Percentiles rank a stretch among this genome's conserved stretches.
These are phyloP conservation scores for Rhagophthalmus giganteus DNA, from an alignment of 2,888 invertebrate genomes.

Conservation along the genomic window DNA sequence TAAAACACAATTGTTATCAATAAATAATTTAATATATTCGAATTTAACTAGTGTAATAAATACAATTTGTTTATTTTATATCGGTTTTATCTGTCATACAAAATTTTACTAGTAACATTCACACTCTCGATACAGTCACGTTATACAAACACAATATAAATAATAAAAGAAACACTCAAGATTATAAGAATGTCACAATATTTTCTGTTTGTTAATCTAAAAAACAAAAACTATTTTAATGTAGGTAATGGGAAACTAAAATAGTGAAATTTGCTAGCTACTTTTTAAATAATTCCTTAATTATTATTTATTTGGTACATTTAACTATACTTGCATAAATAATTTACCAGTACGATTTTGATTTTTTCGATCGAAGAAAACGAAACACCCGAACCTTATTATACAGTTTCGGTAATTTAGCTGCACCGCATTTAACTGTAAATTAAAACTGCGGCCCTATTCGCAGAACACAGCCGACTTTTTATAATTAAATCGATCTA, in stretches of 20 bases:
- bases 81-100: constrained; percentile 25
- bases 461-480: neutral
- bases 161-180: constrained; percentile 44
- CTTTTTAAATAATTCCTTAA: neutral
- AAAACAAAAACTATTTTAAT: constrained; percentile 6
- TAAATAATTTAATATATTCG: constrained; percentile 50
- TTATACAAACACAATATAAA: constrained; percentile 42
- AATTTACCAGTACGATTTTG: too few species aligned
- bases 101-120: constrained; percentile 33
- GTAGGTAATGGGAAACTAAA: constrained; percentile 2
- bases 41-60: constrained; percentile 51
- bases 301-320: too few species aligned
- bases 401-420: neutral
- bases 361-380: too few species aligned
- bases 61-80: constrained; percentile 43
- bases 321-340: too few species aligned
- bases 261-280: constrained; percentile 1
- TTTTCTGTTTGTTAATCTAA: constrained; percentile 43
- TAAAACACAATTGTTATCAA: constrained; percentile 31
- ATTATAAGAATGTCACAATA: constrained; percentile 34
- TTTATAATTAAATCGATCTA: neutral
- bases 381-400: too few species aligned
- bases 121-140: constrained; percentile 32
- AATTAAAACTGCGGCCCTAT: neutral
- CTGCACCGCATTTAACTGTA: neutral